Percentiles rank a stretch among this genome's conserved stretches.
These are phyloP conservation scores for Hyles euphorbiae DNA, from an alignment of 1,140 invertebrate genomes.

Conservation along the genomic window DNA sequence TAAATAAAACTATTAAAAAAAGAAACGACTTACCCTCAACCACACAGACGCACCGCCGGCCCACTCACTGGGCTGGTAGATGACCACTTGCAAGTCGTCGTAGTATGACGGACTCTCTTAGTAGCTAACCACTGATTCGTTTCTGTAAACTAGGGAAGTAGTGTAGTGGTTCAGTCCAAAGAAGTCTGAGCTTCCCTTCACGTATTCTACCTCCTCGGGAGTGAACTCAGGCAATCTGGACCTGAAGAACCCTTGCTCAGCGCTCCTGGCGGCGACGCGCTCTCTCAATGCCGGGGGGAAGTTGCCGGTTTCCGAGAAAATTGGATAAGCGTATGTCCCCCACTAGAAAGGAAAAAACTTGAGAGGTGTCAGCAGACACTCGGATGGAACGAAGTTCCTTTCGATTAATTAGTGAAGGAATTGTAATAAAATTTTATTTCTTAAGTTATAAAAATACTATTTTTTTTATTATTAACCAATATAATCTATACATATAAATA, in stretches of 20 bases:
- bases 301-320: constrained; percentile 69
- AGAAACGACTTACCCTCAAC: constrained; percentile 10
- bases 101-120: constrained; percentile 10
- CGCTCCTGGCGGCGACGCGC: constrained; percentile 62
- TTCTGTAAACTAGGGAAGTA: constrained; percentile 28
- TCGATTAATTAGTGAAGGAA: too few relatives aligned
- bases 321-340: constrained; percentile 73
- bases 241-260: constrained; percentile 38
- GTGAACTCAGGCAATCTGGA: constrained; percentile 47
- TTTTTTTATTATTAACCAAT: too few relatives aligned
- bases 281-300: constrained; percentile 74
- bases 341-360: constrained; percentile 29
- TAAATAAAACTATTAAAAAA: too few relatives aligned
- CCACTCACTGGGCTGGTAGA: constrained; percentile 14
- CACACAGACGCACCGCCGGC: constrained; percentile 5
- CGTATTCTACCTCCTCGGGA: constrained; percentile 18
- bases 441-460: too few relatives aligned
- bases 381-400: too few relatives aligned
- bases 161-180: constrained; percentile 77
- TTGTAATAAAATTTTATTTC: too few relatives aligned
- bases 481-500: too few relatives aligned
- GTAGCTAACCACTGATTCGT: constrained; percentile 8
- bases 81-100: constrained; percentile 12
- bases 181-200: constrained; percentile 67
- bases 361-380: background rate